Base-by-base conservation (phyloP, 2,888 invertebrate genomes). In the Tetheella fluctuosa region DNA sequence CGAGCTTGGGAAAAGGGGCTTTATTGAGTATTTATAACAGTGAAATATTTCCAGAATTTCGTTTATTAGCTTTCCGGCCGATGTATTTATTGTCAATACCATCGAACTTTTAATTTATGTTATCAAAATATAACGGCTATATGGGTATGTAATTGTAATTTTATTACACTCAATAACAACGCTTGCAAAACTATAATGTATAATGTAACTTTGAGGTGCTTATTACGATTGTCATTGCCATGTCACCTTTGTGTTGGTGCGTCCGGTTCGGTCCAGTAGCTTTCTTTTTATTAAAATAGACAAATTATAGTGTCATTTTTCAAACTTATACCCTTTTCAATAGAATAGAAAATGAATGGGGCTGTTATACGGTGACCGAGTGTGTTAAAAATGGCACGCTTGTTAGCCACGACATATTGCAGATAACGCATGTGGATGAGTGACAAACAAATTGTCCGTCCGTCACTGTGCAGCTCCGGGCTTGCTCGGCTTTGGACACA, bases 1-100 rank as follows among this genome's bases (percentile, higher is more conserved):
- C 79, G 74, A 80, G 80, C 82, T 79, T 81, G 79, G 80, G 81
- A 83, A 86, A 81, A 83, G 65, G 72, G 81, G 73, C 83, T 82
- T 82, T 85, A 84, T 86, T 77, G 79, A 81, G 80, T 83, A 83
- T 85, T 84, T 83, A 84, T 83, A 71, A 76, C 78, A 81, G 80
- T 76, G 67, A 84, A 85, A 84, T 81, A 86, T 85, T 86, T 84
- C 64, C 75, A 77, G 80, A 81, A 85, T 84, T 78, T 79, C 80
- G 70, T 83, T 84, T 84, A 86, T 86, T 86, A 80, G 81, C 77
- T 80, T 63, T 70, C 70, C 64, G 80, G 77, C 77, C 76, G 75
- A 79, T 75, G 71, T 73, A 74, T 79, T 85, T 73, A 74, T 79
- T 85, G 82, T 83, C 83, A 83, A 84, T 85, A 81, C 79, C 67